Percentiles rank a stretch among this genome's conserved stretches.
These are phyloP conservation scores for Anabas testudineus DNA, from an alignment of 2,797 vertebrate genomes.

Conservation along the genomic window DNA sequence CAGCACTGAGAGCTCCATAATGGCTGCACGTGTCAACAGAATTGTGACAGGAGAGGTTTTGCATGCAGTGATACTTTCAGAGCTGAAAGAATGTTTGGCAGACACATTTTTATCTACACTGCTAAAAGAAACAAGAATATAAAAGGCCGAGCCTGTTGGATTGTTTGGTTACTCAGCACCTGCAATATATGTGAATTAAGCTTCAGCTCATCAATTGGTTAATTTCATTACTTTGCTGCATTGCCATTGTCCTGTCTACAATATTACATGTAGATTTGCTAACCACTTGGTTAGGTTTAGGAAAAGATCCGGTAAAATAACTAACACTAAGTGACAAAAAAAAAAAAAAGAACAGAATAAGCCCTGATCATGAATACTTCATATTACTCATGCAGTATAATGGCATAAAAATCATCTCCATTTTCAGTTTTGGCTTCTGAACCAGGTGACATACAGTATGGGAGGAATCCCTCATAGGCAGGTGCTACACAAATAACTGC, in stretches of 20 bases:
- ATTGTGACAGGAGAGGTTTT: conserved; percentile 7
- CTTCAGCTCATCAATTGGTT: too few relatives aligned
- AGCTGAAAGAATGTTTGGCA: background rate
- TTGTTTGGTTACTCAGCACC: background rate
- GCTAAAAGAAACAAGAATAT: background rate
- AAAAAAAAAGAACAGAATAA: too few relatives aligned
- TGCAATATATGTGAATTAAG: too few relatives aligned
- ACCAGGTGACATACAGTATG: background rate
- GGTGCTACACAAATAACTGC: conserved; percentile 2
- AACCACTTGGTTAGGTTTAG: too few relatives aligned
- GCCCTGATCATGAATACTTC: background rate
- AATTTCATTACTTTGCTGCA: too few relatives aligned
- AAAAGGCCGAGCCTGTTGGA: background rate
- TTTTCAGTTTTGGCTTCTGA: background rate
- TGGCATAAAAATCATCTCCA: background rate
- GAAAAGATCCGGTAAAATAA: too few relatives aligned
- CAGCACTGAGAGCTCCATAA: background rate
- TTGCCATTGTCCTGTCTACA: too few relatives aligned
- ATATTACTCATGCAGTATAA: background rate
- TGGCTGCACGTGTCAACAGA: background rate
- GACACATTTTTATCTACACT: background rate
- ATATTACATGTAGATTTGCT: too few relatives aligned
- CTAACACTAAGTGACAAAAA: too few relatives aligned
- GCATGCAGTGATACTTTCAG: background rate
- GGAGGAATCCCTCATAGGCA: background rate